Conservation (phyloP, 2,888 invertebrate species). For the Orchestes rusci region DNA sequence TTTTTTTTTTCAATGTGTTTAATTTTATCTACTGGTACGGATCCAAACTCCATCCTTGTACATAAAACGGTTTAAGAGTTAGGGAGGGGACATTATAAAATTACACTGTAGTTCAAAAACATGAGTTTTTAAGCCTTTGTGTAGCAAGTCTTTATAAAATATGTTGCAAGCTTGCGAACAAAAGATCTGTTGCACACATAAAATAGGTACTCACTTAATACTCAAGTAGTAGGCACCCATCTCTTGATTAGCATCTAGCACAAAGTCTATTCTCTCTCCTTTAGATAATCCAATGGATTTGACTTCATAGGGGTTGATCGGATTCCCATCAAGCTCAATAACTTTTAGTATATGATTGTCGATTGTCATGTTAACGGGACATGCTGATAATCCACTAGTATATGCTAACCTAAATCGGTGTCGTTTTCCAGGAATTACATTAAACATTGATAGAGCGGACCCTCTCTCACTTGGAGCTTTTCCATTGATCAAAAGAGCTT, state of each 20-base stretch:
- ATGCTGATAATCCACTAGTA: conserved; percentile 59
- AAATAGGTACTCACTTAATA: conserved; percentile 15
- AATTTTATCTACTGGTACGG: no score
- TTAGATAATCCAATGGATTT: conserved; percentile 53
- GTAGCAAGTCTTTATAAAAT: no score
- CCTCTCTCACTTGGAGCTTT: conserved; percentile 45
- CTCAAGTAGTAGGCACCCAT: conserved; percentile 55
- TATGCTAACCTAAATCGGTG: conserved; percentile 63
- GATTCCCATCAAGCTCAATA: conserved; percentile 65
- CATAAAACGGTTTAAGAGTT: no score
- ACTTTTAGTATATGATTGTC: conserved; percentile 58
- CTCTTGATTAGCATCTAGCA: conserved; percentile 56
- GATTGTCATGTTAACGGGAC: conserved; percentile 59
- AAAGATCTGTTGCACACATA: no score
- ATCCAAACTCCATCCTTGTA: no score
- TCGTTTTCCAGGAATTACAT: conserved; percentile 52
- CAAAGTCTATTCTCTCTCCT: conserved; percentile 72
- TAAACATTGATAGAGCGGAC: conserved; percentile 41
- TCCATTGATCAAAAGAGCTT: conserved; percentile 57
- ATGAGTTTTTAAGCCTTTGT: no score
- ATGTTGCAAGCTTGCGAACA: no score
- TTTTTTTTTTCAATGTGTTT: no score
- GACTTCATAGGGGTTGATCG: conserved; percentile 53
- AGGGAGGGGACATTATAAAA: no score
- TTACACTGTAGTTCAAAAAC: no score